These are phyloP conservation scores for Hippoglossus hippoglossus DNA, from an alignment of 2,797 vertebrate genomes.

Conservation along the genomic window DNA sequence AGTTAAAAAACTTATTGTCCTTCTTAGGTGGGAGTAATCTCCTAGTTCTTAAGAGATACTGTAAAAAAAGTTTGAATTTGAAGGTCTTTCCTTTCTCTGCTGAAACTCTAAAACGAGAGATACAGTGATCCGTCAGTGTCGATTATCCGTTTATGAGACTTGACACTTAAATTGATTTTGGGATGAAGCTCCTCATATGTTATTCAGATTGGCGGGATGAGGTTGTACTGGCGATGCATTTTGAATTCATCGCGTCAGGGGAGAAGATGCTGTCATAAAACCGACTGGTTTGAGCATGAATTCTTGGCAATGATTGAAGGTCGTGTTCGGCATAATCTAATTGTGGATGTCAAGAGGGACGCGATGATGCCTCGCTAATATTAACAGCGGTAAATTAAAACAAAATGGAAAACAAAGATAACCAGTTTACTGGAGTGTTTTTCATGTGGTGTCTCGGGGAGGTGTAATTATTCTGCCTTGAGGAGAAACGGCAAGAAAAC, in stretches of 20 bases:
- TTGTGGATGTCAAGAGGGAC: conserved; percentile 27
- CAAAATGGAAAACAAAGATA: conserved; percentile 13
- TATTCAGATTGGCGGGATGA: conserved; percentile 35
- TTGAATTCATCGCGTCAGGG: conserved; percentile 28
- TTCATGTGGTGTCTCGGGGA: conserved; percentile 22
- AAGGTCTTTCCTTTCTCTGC: not conserved
- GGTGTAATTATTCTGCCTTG: conserved; percentile 33
- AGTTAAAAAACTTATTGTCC: not conserved
- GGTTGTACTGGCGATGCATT: conserved; percentile 15
- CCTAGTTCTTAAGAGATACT: not conserved
- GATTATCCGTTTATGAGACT: conserved; percentile 15
- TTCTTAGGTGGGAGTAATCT: conserved; percentile 7
- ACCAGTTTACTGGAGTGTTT: conserved; percentile 39
- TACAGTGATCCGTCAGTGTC: conserved; percentile 8
- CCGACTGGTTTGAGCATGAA: conserved; percentile 27
- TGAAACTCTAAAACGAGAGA: not conserved
- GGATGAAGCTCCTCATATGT: conserved; percentile 27
- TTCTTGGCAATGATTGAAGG: conserved; percentile 41
- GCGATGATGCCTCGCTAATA: conserved; percentile 22
- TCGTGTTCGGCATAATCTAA: conserved; percentile 29
- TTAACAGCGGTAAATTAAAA: conserved; percentile 31
- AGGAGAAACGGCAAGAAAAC: conserved; percentile 30
- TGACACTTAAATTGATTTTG: conserved; percentile 28
- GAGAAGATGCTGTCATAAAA: conserved; percentile 35
- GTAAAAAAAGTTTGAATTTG: not conserved